A percentile compares a stretch with the other conserved stretches of the same genome.
phyloP scores from a whole-genome alignment of 1,140 invertebrate species.

The Asbolus verrucosus region DNA sequence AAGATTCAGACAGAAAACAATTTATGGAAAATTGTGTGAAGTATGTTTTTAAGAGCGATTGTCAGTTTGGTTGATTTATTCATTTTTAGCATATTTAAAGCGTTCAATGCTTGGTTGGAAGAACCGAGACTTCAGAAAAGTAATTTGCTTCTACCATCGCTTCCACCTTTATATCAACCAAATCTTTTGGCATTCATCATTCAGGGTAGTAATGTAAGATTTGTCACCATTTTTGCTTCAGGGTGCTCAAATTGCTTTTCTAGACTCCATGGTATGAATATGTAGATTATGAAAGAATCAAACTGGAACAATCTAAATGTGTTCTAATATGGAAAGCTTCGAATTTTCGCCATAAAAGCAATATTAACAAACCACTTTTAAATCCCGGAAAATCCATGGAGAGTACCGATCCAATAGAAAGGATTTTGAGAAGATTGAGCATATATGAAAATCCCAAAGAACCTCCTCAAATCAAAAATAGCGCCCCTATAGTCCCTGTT shows the following conservation, averaged over 20 bases:
- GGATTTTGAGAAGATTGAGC: constrained; percentile 70
- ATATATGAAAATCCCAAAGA: constrained; percentile 73
- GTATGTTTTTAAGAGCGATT: constrained; percentile 32
- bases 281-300: constrained; percentile 71
- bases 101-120: constrained; percentile 82
- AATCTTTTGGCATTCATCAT: constrained; percentile 67
- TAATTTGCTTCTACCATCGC: constrained; percentile 76
- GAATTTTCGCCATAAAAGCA: constrained; percentile 63
- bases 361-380: constrained; percentile 60
- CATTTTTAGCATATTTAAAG: constrained; percentile 71
- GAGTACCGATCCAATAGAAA: constrained; percentile 66
- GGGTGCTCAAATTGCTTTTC: constrained; percentile 22
- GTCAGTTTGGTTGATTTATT: neutral
- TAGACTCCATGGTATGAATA: constrained; percentile 77
- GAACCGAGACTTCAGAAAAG: constrained; percentile 80
- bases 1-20: too few species aligned
- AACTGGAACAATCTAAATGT: constrained; percentile 66
- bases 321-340: constrained; percentile 61
- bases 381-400: constrained; percentile 58
- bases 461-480: constrained; percentile 65
- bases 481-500: constrained; percentile 59
- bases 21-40: constrained; percentile 1
- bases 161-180: constrained; percentile 79
- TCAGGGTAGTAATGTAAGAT: constrained; percentile 63
- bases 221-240: constrained; percentile 49